Evolutionary conservation across 1,140 invertebrate genomes (phyloP).

Genomic region (Maconellicoccus hirsutus): DNA sequence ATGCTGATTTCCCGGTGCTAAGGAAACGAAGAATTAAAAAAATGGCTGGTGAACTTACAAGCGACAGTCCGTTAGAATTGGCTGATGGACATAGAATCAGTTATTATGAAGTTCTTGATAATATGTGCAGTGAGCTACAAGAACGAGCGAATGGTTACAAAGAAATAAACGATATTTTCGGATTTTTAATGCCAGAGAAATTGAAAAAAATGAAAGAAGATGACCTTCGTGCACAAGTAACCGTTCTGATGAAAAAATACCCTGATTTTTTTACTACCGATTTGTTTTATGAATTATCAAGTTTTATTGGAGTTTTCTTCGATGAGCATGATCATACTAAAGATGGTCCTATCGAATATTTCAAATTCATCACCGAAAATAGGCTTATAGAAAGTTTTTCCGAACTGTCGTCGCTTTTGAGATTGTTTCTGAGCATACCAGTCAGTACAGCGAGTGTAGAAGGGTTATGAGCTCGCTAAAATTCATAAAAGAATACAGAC

Average conservation of each 20-base stretch:
- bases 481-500: neutral
- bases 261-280: conserved; percentile 16
- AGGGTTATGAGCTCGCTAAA: neutral
- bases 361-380: neutral
- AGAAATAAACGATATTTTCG: neutral
- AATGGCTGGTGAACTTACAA: no score
- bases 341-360: neutral
- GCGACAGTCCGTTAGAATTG: neutral
- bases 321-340: neutral
- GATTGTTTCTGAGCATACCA: neutral
- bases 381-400: neutral
- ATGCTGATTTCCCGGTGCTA: no score
- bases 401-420: neutral
- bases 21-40: no score
- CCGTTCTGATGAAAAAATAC: conserved; percentile 1
- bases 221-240: neutral
- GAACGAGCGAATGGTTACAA: conserved; percentile 1
- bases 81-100: conserved; percentile 8
- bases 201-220: conserved; percentile 6
- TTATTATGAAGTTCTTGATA: conserved; percentile 15
- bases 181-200: conserved; percentile 16
- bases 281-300: neutral
- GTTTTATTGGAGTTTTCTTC: conserved; percentile 8
- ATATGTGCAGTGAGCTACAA: conserved; percentile 4
- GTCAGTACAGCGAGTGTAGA: conserved; percentile 3